Percentiles rank a stretch among this genome's conserved stretches.
These are phyloP conservation scores for Aegithalos caudatus DNA, from an alignment of 2,113 vertebrate genomes.

Conservation along the genomic window DNA sequence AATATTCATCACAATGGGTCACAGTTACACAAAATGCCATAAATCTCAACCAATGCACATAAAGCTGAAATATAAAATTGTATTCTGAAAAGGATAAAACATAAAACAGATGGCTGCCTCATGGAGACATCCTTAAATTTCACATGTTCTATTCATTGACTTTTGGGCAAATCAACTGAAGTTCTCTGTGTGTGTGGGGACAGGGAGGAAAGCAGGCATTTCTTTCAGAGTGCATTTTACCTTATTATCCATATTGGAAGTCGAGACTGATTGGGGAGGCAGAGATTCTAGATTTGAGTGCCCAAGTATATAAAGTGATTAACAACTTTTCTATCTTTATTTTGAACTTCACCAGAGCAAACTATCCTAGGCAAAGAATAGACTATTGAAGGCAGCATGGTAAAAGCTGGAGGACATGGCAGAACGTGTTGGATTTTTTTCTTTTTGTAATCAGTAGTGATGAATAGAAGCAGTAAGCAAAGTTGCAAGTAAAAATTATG, in stretches of 20 bases:
- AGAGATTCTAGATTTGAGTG: background rate
- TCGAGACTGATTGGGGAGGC: fast-evolving
- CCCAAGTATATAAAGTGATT: background rate
- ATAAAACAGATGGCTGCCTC: slow-evolving; percentile 51
- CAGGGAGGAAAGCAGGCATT: background rate
- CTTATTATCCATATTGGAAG: background rate
- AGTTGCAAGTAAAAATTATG: background rate
- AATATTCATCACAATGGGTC: slow-evolving; percentile 69
- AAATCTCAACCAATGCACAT: slow-evolving; percentile 22
- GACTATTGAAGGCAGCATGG: background rate
- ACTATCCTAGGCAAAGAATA: background rate
- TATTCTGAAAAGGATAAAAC: slow-evolving; percentile 7
- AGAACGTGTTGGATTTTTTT: background rate
- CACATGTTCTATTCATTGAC: background rate
- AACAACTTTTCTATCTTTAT: background rate
- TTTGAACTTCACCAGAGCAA: background rate
- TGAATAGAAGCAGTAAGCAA: background rate
- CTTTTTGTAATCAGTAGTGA: background rate
- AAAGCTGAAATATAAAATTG: slow-evolving; percentile 43
- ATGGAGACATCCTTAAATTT: slow-evolving; percentile 30
- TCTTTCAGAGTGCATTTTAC: background rate
- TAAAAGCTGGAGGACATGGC: background rate
- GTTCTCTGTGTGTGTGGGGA: background rate
- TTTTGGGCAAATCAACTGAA: background rate
- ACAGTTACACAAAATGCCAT: slow-evolving; percentile 60